These are phyloP conservation scores for Plecturocebus donacophilus DNA, from an alignment of 2,113 vertebrate genomes.

Conservation along the genomic window DNA sequence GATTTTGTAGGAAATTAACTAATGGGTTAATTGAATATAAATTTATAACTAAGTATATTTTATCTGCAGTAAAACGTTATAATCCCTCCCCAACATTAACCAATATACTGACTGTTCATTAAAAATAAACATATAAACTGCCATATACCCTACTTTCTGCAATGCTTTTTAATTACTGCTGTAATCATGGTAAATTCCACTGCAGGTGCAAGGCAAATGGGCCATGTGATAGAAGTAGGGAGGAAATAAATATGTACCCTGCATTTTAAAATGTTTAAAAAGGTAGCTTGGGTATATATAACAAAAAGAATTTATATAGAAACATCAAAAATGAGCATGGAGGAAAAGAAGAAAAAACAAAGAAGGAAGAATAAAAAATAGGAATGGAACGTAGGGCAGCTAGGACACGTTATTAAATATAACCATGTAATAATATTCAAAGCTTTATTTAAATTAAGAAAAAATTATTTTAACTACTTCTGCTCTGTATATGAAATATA, in stretches of 20 bases:
- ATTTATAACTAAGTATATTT: neutral
- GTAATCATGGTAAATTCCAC: neutral
- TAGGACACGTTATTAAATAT: neutral
- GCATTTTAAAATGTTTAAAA: neutral
- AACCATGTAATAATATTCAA: neutral
- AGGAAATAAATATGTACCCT: neutral
- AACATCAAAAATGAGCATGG: neutral
- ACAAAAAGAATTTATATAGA: neutral
- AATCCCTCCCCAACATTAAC: neutral
- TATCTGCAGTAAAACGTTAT: neutral
- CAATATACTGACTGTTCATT: neutral
- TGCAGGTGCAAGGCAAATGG: neutral
- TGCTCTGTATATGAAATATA: neutral
- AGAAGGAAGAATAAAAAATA: neutral
- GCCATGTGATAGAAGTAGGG: neutral
- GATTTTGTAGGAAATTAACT: neutral
- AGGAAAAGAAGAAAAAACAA: neutral
- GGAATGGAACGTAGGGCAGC: neutral
- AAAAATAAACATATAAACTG: neutral
- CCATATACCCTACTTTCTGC: neutral
- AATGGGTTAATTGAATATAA: neutral
- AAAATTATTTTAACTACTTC: neutral
- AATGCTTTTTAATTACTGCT: neutral
- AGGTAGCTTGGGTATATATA: neutral
- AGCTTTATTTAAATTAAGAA: neutral